Evolutionary conservation across 2,888 invertebrate genomes (phyloP).

Genomic region (Acrobasis suavella): DNA sequence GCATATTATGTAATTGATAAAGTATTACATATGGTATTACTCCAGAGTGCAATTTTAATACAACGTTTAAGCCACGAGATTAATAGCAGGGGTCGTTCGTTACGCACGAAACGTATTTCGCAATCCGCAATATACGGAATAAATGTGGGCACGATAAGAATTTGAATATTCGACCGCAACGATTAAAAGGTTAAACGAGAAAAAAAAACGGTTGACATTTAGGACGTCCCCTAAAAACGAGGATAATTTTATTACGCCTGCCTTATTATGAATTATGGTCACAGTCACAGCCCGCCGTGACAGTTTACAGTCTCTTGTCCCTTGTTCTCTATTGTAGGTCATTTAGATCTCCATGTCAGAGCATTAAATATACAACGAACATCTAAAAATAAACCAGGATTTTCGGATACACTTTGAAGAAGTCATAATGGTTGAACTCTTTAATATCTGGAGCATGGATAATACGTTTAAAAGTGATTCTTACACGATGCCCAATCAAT

Average conservation of each 20-base stretch:
- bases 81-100: constrained; percentile 1
- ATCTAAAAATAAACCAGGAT: too few relatives aligned
- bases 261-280: constrained; percentile 27
- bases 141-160: constrained; percentile 20
- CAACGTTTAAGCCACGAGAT: constrained; percentile 8
- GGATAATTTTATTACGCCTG: constrained; percentile 15
- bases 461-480: too few relatives aligned
- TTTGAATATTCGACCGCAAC: constrained; percentile 3
- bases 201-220: constrained; percentile 17
- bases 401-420: too few relatives aligned
- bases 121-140: not conserved
- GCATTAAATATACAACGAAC: too few relatives aligned
- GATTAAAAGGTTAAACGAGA: constrained; percentile 14
- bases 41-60: not conserved
- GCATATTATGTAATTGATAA: too few relatives aligned
- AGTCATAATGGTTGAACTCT: too few relatives aligned
- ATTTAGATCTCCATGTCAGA: too few relatives aligned
- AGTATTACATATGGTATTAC: not conserved
- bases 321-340: not conserved
- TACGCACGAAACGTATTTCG: constrained; percentile 8
- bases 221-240: constrained; percentile 7
- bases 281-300: constrained; percentile 20
- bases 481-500: too few relatives aligned
- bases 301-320: not conserved
- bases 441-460: too few relatives aligned